Conservation (phyloP, 2,797 vertebrate genomes). For the Notolabrus celidotus region DNA sequence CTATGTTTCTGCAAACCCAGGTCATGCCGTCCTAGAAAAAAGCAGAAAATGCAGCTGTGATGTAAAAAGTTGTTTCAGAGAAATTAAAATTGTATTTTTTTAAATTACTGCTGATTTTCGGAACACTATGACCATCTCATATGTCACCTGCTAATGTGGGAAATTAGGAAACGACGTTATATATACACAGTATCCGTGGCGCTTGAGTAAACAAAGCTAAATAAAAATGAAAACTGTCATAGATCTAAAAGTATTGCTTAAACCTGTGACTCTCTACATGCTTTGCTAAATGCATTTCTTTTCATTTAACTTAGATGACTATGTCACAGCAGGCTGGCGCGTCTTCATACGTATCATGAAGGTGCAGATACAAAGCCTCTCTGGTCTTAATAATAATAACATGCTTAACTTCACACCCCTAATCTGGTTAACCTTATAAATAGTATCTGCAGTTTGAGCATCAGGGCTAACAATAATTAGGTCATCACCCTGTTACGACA, state of each 20-base stretch:
- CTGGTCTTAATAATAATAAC: slow-evolving; percentile 17
- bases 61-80: neutral
- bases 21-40: slow-evolving; percentile 84
- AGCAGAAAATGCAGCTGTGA: neutral
- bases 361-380: slow-evolving; percentile 22
- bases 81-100: too few relatives aligned
- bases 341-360: neutral
- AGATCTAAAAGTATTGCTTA: too few relatives aligned
- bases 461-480: neutral
- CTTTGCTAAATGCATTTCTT: too few relatives aligned
- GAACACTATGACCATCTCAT: neutral
- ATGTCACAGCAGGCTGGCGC: neutral
- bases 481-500: neutral
- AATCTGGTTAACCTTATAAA: slow-evolving; percentile 26
- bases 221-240: neutral
- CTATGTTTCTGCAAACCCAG: slow-evolving; percentile 86
- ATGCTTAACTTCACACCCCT: slow-evolving; percentile 20
- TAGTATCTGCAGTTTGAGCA: slow-evolving; percentile 6
- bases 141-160: too few relatives aligned
- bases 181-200: neutral
- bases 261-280: too few relatives aligned
- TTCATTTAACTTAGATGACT: neutral
- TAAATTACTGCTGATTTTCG: neutral
- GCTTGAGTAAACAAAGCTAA: neutral
- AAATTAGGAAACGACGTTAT: neutral